Base-by-base conservation (phyloP, 2,888 invertebrate species). In the Drosophila prostipennis region DNA sequence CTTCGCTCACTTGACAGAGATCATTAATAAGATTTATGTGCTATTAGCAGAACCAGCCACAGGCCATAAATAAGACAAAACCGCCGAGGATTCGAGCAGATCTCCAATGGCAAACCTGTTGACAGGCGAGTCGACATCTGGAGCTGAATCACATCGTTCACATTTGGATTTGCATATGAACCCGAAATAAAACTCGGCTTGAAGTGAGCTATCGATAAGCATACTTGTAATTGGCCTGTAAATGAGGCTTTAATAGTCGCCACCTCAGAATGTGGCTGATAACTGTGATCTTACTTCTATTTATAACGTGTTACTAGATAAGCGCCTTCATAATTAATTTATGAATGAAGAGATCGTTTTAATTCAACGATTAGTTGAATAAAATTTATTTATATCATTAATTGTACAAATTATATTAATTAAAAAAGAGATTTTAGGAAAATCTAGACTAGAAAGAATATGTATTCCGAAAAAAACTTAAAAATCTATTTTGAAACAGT, bases 11-110 rank as follows among this genome's bases (percentile, higher is more conserved):
- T 89, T 90, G 90, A 90, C 90, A 90, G 54, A 89, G 89, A 87
- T 89, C 86, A 88, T 90, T 90, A 89, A 89, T 76, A 89, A 90
- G 89, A 90, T 90, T 89, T 89, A 90, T 90, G 85, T 81, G 80
- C 87, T 83, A 89, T 90, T 89, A 89, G 90, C 84, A 79, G 85
- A 85, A 74, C 85, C 85, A 85, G 82, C 85, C 86, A 79, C 68
- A 75, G 74, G 75, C 86, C 88, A 87, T 89, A 86, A 86, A 86
- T 85, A 89, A 89, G 83, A 74, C 67, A 51, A 51, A 55, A 45
- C 63, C 64, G 74, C 45, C 49, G 57, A 61, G 76, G 53, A 40
- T 45, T 54, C 59, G 68, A 54, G 36, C 51, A 23, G 39, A 48
- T 49, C 45, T 32, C 37, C 16, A 49, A 53, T 43, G 37, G 37